These are phyloP conservation scores for Clinocottus analis DNA, from an alignment of 2,113 vertebrate genomes.

Conservation along the genomic window DNA sequence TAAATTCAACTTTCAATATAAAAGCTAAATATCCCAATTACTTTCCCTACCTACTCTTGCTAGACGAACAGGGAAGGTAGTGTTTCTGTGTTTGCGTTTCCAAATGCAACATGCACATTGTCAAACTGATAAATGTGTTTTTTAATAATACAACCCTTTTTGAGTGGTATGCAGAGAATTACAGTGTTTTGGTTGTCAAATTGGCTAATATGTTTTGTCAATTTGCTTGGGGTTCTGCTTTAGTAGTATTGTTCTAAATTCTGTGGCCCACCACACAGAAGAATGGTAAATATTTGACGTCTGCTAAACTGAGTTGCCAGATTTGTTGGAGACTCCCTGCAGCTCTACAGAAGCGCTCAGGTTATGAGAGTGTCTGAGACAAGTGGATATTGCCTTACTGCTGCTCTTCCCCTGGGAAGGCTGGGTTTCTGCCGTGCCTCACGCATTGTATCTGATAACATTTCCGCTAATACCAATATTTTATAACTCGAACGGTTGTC, in stretches of 20 bases:
- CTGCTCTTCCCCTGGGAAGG: constrained; percentile 47
- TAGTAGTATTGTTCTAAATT: neutral
- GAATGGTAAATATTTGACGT: constrained; percentile 39
- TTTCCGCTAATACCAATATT: constrained; percentile 70
- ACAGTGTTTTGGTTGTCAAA: neutral
- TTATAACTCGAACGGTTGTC: constrained; percentile 54
- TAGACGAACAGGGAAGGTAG: neutral
- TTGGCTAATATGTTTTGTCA: neutral
- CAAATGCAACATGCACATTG: constrained; percentile 12
- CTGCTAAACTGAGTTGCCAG: constrained; percentile 34
- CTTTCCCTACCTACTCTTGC: neutral
- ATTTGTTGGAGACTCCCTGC: constrained; percentile 33
- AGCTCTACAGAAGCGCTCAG: constrained; percentile 31
- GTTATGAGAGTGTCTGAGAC: constrained; percentile 54
- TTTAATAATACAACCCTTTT: neutral
- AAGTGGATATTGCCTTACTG: constrained; percentile 38
- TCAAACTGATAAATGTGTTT: constrained; percentile 36
- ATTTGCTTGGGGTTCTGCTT: constrained; percentile 5
- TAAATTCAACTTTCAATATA: neutral
- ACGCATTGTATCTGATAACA: constrained; percentile 61
- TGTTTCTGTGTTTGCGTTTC: constrained; percentile 23
- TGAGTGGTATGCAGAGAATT: neutral
- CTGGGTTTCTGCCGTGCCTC: constrained; percentile 43
- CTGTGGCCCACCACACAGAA: neutral
- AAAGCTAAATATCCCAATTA: neutral